Conservation (phyloP, 2,888 invertebrate genomes). For the Lamellibrachia columna region DNA sequence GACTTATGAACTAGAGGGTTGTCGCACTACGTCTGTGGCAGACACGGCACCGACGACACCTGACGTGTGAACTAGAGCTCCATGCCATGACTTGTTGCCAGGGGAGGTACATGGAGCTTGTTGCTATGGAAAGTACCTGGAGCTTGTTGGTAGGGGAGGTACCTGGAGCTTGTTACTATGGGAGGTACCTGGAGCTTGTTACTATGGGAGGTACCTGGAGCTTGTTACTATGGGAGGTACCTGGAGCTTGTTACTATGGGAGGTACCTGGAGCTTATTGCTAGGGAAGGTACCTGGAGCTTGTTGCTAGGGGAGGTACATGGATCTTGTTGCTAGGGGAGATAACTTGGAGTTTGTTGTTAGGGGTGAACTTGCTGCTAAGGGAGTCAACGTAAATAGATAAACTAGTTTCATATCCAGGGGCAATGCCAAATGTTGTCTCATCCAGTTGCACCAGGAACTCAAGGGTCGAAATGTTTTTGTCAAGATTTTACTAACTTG, state of each 20-base stretch:
- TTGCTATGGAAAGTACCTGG: not conserved
- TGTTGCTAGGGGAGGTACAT: not conserved
- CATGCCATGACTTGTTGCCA: not conserved
- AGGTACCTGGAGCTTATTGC: not conserved
- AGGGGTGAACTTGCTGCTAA: not conserved
- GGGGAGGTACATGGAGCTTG: not conserved
- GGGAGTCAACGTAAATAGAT: not conserved
- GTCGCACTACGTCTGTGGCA: no score
- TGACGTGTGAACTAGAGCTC: no score
- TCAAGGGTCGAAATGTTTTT: slow-evolving; percentile 17
- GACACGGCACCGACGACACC: no score
- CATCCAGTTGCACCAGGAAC: not conserved
- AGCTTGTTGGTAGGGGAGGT: not conserved
- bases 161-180: slow-evolving; percentile 20
- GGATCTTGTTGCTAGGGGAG: slow-evolving; percentile 20
- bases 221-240: not conserved
- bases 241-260: not conserved
- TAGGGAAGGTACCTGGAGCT: not conserved
- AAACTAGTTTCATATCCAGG: slow-evolving; percentile 21
- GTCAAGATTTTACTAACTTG: not conserved
- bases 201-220: not conserved
- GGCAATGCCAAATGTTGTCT: not conserved
- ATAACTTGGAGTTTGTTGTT: not conserved
- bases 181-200: slow-evolving; percentile 19
- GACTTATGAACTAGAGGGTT: no score